Conservation (phyloP, 2,797 vertebrate genomes). For the Molossus molossus region DNA sequence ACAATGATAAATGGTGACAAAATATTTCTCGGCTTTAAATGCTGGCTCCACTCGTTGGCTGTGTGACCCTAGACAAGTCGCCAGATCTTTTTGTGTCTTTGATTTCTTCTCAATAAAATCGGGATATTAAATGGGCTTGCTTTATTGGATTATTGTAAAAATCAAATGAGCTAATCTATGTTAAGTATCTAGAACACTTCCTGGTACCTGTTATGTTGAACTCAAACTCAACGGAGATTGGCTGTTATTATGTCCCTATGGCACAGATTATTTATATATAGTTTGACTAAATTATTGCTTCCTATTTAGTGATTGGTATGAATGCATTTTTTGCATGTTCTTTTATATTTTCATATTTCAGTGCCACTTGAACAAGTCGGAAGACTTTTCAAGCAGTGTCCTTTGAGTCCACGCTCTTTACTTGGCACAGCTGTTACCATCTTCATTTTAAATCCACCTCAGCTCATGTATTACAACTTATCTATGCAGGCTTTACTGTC, state of each 20-base stretch:
- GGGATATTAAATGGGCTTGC: neutral
- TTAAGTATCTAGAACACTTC: conserved; percentile 13
- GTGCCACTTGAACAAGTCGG: neutral
- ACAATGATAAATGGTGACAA: neutral
- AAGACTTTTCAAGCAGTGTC: neutral
- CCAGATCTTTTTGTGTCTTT: neutral
- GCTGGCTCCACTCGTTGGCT: neutral
- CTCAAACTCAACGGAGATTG: neutral
- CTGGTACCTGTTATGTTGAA: neutral
- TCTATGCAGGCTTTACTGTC: conserved; percentile 12
- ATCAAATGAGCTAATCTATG: neutral
- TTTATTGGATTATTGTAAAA: neutral
- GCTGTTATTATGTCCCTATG: neutral
- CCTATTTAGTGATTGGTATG: neutral
- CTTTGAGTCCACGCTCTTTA: conserved; percentile 37
- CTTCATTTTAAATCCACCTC: conserved; percentile 31
- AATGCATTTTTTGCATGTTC: neutral
- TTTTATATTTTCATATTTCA: neutral
- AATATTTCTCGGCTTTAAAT: neutral
- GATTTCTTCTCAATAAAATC: neutral
- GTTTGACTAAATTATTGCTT: neutral
- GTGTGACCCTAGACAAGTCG: neutral
- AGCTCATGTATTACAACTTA: neutral
- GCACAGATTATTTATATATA: neutral
- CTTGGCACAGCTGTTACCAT: neutral